Base-by-base conservation (phyloP, 2,113 vertebrate genomes). In the Malurus elegans region DNA sequence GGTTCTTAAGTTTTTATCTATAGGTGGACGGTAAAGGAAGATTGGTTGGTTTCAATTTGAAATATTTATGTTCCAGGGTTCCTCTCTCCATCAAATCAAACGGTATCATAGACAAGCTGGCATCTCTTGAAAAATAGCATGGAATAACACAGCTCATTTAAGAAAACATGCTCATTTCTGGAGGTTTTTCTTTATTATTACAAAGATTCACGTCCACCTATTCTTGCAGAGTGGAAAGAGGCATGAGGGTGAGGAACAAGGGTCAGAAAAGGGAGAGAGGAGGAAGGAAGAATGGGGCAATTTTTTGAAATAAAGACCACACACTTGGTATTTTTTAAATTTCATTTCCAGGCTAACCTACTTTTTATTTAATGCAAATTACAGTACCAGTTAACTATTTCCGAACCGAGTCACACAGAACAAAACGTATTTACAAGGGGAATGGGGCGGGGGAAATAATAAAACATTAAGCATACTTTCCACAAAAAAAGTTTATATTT, bases 291-390 rank as follows among this genome's bases (percentile, higher is more conserved):
- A 91, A 86, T 65, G 72, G 93, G 92, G 67, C 62, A 97, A 93
- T 92, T 62, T 71, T 96, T 97, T 97, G 97, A 98, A 98, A 98
- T 97, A 98, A 98, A 98, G 98, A 98, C 97, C 98, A 98, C 97
- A 98, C 98, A 97, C 98, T 98, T 97, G 95, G 82, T 95, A 98
- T 88, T 97, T 94, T 98, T 98, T 98, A 97, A 98, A 98, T 98
- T 98, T 99, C 98, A 99, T 99, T 99, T 99, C 98, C 99, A 99
- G 98, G 98, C 99, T 99, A 99, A 99, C 99, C 99, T 99, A 99
- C 99, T 98, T 99, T 99, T 99, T 99, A 99, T 99, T 99, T 99
- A 99, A 99, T 99, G 99, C 99, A 99, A 99, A 99, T 99, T 99
- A 99, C 99, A 99, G 99, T 99, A 99, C 99, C 99, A 99, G 99